Evolutionary conservation across 2,113 vertebrate species (phyloP), one percentile per base, ranked within the genome.

Genomic region (Callocephalon fimbriatum): DNA sequence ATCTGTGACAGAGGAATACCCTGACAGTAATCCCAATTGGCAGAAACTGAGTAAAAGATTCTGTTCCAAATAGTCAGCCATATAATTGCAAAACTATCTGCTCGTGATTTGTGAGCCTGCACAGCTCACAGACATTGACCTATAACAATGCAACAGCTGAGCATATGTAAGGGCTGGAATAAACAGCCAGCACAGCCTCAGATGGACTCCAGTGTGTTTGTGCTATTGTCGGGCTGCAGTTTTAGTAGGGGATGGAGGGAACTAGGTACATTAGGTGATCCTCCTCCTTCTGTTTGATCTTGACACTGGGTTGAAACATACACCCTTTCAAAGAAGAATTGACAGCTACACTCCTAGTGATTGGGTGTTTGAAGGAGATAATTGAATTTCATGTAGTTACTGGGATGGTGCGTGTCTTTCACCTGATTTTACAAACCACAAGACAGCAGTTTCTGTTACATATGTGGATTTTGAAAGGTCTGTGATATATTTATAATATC

Each of bases 21-120:
- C 45, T 73, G 68, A n/a, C 51, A 66, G 48, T 72, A 95, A 95
- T 90, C 45, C 23, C 37, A 62, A 53, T 4, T 86, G 96, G 83
- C 67, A 94, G 75, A 83, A 90, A 78, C 31, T 0, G 1, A 68
- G 75, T 25, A 94, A 94, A 92, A 81, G 66, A 88, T 70, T 86
- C 75, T 82, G 23, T 94, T 81, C 87, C 70, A 90, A 90, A 93
- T 59, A 86, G 45, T 17, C 32, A 44, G 66, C 74, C 21, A 37
- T 81, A 79, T 77, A 89, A 96, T 91, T 95, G 77, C 48, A 88
- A 81, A 95, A 90, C 38, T 81, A 27, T 82, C 56, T 11, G 32
- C 83, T 91, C 0, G 1, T 91, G 75, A 86, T 78, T 90, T 95
- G 91, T 92, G 95, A 32, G 76, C 51, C 17, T 9, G 40, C 51